Percentiles rank a stretch among this genome's conserved stretches.
Evolutionary conservation across 2,888 invertebrate species (phyloP).

Genomic region (Epistrophe grossulariae): DNA sequence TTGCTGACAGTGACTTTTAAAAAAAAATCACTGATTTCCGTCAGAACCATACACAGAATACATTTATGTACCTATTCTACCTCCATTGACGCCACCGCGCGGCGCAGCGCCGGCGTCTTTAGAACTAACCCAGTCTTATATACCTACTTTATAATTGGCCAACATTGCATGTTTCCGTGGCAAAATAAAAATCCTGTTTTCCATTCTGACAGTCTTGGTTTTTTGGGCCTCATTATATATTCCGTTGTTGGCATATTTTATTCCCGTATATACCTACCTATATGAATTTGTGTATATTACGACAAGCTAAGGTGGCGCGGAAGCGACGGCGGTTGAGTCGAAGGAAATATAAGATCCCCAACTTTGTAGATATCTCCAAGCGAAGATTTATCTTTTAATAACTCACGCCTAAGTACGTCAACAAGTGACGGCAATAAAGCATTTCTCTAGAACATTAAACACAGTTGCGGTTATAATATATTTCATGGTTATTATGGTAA

Average conservation of each 20-base stretch:
- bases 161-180: slow-evolving; percentile 17
- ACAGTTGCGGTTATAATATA: slow-evolving; percentile 59
- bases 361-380: slow-evolving; percentile 37
- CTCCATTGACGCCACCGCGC: background rate
- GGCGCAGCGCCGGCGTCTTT: background rate
- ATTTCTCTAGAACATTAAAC: slow-evolving; percentile 68
- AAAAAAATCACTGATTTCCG: slow-evolving; percentile 21
- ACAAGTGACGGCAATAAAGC: slow-evolving; percentile 72
- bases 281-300: background rate
- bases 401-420: slow-evolving; percentile 64
- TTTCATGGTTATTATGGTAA: slow-evolving; percentile 68
- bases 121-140: background rate
- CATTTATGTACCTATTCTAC: slow-evolving; percentile 22
- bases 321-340: background rate
- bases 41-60: slow-evolving; percentile 32
- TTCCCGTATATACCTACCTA: background rate
- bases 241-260: slow-evolving; percentile 22
- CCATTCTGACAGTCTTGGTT: slow-evolving; percentile 21
- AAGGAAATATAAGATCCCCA: slow-evolving; percentile 11
- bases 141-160: slow-evolving; percentile 27
- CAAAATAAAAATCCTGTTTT: slow-evolving; percentile 24
- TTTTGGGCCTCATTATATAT: slow-evolving; percentile 34
- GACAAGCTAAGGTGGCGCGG: no score
- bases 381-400: slow-evolving; percentile 70
- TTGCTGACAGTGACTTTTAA: slow-evolving; percentile 27